Percentiles rank a stretch among this genome's conserved stretches.
phyloP scores from a whole-genome alignment of 2,113 vertebrate species.

The Ciconia maguari region DNA sequence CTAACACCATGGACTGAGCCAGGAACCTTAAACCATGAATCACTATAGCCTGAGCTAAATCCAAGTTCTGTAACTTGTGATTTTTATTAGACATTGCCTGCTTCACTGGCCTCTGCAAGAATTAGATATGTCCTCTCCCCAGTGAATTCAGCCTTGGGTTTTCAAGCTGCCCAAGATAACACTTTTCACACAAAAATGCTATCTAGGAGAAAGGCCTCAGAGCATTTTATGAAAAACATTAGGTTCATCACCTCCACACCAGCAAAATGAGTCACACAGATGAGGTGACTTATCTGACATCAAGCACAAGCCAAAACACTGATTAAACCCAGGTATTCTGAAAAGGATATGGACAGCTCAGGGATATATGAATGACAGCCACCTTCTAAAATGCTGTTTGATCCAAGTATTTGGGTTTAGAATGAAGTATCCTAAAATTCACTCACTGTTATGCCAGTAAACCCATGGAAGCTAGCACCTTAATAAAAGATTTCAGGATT shows the following conservation, averaged over 20 bases:
- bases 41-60: constrained; percentile 28
- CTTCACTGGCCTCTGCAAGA: background rate
- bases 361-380: background rate
- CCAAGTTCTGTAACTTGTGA: background rate
- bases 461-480: background rate
- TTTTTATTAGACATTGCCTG: background rate
- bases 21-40: constrained; percentile 45
- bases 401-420: background rate
- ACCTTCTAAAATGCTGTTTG: background rate
- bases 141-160: background rate
- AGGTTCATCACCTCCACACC: background rate
- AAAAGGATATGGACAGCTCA: background rate
- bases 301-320: background rate
- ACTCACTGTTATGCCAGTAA: background rate
- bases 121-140: background rate
- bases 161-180: background rate
- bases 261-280: background rate
- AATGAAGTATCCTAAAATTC: background rate
- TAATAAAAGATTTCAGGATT: background rate
- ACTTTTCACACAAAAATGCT: background rate
- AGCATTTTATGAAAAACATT: background rate
- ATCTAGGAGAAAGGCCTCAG: background rate
- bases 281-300: background rate
- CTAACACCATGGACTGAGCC: constrained; percentile 2
- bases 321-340: background rate